Evolutionary conservation across 2,888 invertebrate genomes (phyloP).

Genomic region (Synergus laeviventris): DNA sequence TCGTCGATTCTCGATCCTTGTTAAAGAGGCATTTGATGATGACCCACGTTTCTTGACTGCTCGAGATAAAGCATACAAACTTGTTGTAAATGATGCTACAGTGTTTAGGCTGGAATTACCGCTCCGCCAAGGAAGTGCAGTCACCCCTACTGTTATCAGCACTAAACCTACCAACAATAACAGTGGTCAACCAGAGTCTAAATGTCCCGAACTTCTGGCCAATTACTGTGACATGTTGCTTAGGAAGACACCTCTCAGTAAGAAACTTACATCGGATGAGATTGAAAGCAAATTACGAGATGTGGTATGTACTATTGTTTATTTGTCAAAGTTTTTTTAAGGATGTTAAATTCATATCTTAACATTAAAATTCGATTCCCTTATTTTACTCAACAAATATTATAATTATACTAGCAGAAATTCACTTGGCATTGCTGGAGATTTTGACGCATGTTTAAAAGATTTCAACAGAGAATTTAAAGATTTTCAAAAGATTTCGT

Average conservation of each 20-base stretch:
- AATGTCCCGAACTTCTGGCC: constrained; percentile 98
- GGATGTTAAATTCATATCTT: no score
- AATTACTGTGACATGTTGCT: constrained; percentile 99
- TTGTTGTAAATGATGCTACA: constrained; percentile 98
- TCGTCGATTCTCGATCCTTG: constrained; percentile 92
- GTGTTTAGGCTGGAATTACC: constrained; percentile 83
- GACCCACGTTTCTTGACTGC: constrained; percentile 98
- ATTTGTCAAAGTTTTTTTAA: constrained; percentile 36
- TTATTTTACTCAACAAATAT: no score
- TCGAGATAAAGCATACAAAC: constrained; percentile 97
- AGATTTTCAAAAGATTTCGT: no score
- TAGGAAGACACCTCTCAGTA: constrained; percentile 96
- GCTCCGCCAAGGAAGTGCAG: constrained; percentile 66
- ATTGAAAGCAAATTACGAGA: constrained; percentile 95
- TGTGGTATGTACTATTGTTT: constrained; percentile 80
- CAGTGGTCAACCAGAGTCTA: constrained; percentile 89
- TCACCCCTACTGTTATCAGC: constrained; percentile 79
- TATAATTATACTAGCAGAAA: no score
- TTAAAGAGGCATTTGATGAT: constrained; percentile 95
- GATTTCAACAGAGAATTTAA: no score
- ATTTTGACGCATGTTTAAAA: no score
- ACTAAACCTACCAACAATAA: constrained; percentile 71
- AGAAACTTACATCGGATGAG: constrained; percentile 96
- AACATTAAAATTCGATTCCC: no score
- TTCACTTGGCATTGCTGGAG: no score